Conservation (phyloP, 2,888 invertebrate species). For the Panopea generosa region DNA sequence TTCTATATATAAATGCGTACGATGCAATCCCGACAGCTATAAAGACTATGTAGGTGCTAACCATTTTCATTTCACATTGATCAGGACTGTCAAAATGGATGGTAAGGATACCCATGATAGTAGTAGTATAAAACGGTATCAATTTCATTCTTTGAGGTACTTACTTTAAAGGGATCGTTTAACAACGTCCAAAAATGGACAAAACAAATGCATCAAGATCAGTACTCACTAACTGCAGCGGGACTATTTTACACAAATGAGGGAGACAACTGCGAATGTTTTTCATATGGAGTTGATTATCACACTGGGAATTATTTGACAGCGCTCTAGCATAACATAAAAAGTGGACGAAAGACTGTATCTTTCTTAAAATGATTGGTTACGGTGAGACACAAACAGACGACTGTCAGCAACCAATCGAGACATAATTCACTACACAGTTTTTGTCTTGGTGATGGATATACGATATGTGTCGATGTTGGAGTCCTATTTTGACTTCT, state of each 20-base stretch:
- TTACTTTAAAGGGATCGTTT: neutral
- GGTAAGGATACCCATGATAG: neutral
- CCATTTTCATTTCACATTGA: too few relatives aligned
- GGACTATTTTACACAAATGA: slow-evolving; percentile 19
- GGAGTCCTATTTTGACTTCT: slow-evolving; percentile 27
- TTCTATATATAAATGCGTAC: slow-evolving; percentile 1
- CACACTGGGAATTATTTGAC: slow-evolving; percentile 8
- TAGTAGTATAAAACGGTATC: neutral
- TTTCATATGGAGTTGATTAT: slow-evolving; percentile 6
- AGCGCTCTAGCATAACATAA: slow-evolving; percentile 7
- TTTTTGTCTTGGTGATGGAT: neutral
- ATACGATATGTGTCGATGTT: slow-evolving; percentile 6
- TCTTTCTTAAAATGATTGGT: neutral
- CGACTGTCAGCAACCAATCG: too few relatives aligned
- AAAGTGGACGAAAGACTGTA: slow-evolving; percentile 16
- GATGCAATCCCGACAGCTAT: slow-evolving; percentile 10
- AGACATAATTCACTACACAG: too few relatives aligned
- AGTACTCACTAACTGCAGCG: slow-evolving; percentile 11
- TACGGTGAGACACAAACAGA: neutral
- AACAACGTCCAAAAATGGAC: slow-evolving; percentile 10
- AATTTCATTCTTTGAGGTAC: neutral
- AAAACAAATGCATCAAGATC: slow-evolving; percentile 11
- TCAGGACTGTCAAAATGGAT: too few relatives aligned
- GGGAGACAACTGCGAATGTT: slow-evolving; percentile 18
- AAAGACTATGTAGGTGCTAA: slow-evolving; percentile 11